Conservation (phyloP, 2,797 vertebrate species). For the Tenualosa thibaudeaui region DNA sequence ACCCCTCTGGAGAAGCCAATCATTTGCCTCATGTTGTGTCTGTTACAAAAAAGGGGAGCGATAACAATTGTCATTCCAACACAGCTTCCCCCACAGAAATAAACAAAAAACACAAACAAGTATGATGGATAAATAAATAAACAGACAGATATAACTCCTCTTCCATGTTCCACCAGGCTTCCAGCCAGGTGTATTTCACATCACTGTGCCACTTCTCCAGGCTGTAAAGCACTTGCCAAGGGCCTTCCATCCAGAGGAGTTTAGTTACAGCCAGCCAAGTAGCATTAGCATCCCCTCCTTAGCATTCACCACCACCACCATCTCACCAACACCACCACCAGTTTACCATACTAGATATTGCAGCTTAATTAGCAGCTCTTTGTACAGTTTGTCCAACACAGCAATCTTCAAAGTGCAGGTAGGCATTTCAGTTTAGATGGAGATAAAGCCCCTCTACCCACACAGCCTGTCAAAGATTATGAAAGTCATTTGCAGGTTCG, state of each 20-base stretch:
- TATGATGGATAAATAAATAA: neutral
- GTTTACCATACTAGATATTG: neutral
- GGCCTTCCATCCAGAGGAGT: neutral
- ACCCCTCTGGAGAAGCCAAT: neutral
- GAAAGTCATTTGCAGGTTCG: neutral
- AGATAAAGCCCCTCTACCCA: neutral
- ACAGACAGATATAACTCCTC: neutral
- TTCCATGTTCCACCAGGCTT: neutral
- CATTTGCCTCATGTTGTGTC: neutral
- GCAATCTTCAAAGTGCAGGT: neutral
- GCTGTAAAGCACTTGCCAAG: neutral
- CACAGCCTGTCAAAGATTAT: neutral
- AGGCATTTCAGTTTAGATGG: neutral
- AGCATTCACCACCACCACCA: neutral
- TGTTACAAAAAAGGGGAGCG: neutral
- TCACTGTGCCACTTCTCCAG: neutral
- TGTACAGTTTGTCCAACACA: neutral
- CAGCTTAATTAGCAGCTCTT: neutral
- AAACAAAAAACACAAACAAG: neutral
- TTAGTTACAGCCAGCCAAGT: neutral
- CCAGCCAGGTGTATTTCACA: neutral
- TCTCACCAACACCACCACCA: neutral
- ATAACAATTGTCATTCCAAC: neutral
- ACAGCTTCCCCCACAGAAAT: neutral
- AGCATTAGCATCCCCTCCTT: neutral